Conservation (phyloP, 2,797 vertebrate species). For the Centropyge bicolor region DNA sequence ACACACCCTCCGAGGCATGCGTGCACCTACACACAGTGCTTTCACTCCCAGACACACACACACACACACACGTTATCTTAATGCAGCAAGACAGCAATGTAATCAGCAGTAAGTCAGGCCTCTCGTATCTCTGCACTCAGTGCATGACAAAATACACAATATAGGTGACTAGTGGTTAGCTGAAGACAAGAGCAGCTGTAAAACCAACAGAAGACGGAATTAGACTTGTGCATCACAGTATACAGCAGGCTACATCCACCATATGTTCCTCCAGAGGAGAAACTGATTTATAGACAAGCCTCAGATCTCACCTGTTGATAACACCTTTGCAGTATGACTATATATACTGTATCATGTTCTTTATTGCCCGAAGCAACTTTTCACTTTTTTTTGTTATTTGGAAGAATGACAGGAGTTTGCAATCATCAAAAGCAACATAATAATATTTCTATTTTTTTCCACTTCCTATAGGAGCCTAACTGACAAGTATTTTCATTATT, state of each 20-base stretch:
- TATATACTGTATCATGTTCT: not conserved
- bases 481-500: not conserved
- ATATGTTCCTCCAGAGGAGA: not conserved
- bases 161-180: slow-evolving; percentile 20
- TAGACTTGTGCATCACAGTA: slow-evolving; percentile 5
- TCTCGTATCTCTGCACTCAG: slow-evolving; percentile 31
- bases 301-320: slow-evolving; percentile 20
- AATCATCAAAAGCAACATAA: not conserved
- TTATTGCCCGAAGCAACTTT: not conserved
- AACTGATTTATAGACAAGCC: slow-evolving; percentile 1
- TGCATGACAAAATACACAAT: slow-evolving; percentile 38
- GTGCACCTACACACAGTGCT: slow-evolving; percentile 19
- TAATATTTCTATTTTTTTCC: not conserved
- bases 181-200: slow-evolving; percentile 37
- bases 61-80: slow-evolving; percentile 50
- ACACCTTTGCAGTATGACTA: not conserved
- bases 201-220: slow-evolving; percentile 13
- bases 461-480: too few relatives aligned
- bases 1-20: slow-evolving; percentile 25
- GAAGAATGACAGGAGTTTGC: not conserved
- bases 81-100: slow-evolving; percentile 48
- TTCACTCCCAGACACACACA: slow-evolving; percentile 28
- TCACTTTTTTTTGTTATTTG: not conserved
- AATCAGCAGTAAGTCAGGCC: slow-evolving; percentile 63
- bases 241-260: not conserved